A percentile compares a stretch with the other conserved stretches of the same genome.
These are phyloP conservation scores for Tipula confusa DNA, from an alignment of 2,888 invertebrate genomes.

Conservation along the genomic window DNA sequence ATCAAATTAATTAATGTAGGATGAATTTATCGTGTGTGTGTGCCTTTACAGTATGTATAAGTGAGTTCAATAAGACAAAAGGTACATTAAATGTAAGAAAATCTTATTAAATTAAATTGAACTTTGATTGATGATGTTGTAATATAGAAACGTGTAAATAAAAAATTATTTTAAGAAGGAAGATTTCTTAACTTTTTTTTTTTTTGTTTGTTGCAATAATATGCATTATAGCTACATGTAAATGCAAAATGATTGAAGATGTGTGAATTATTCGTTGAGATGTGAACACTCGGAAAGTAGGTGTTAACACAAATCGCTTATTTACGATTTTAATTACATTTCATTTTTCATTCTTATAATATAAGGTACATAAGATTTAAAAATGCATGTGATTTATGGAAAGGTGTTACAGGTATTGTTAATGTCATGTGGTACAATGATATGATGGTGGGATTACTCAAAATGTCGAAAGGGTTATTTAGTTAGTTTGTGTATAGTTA, in stretches of 20 bases:
- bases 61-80: not conserved
- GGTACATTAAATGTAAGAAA: not conserved
- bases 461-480: no score
- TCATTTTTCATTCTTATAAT: not conserved
- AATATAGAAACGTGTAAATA: not conserved
- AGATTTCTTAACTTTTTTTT: not conserved
- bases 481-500: no score
- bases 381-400: no score
- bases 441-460: no score
- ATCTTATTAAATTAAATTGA: not conserved
- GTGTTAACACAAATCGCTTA: not conserved
- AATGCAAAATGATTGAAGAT: not conserved
- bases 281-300: not conserved
- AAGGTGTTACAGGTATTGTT: not conserved
- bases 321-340: not conserved
- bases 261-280: not conserved
- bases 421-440: no score
- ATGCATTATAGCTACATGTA: no score
- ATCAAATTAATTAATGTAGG: constrained; percentile 15
- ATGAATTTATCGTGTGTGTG: not conserved
- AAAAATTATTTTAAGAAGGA: not conserved
- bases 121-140: constrained; percentile 3
- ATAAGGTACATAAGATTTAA: no score
- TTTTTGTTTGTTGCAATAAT: not conserved
- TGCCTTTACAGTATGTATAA: not conserved